Conservation (phyloP, 1,140 invertebrate genomes). For the Rhopalosiphum padi region DNA sequence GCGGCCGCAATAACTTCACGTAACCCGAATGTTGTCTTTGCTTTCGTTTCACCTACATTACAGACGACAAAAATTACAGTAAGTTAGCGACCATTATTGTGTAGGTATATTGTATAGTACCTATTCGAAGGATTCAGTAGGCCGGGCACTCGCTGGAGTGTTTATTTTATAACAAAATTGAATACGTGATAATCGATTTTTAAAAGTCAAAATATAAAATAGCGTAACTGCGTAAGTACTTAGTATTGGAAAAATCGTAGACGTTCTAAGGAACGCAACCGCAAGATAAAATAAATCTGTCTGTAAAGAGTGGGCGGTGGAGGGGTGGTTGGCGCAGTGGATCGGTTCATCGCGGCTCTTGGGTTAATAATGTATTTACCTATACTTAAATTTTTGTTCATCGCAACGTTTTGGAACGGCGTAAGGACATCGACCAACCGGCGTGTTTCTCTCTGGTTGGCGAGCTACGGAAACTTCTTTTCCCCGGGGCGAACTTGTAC, state of each 20-base stretch:
- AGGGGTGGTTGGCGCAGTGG: neutral
- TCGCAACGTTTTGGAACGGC: neutral
- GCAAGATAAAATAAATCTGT: neutral
- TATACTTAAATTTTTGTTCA: neutral
- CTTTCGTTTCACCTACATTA: slow-evolving; percentile 18
- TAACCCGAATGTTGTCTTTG: slow-evolving; percentile 42
- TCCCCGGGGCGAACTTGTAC: neutral
- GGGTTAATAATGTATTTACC: neutral
- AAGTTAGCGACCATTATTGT: neutral
- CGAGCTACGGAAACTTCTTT: neutral
- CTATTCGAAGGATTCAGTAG: neutral
- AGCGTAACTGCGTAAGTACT: neutral
- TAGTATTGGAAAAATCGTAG: no score
- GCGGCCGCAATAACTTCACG: slow-evolving; percentile 8
- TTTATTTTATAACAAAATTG: no score
- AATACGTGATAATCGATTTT: no score
- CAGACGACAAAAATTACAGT: neutral
- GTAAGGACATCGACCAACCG: no score
- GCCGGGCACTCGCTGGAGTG: no score
- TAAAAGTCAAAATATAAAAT: no score
- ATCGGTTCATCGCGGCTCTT: neutral
- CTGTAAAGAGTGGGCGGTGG: neutral
- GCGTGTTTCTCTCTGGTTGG: neutral
- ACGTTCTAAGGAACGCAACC: neutral
- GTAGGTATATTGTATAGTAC: neutral